These are phyloP conservation scores for Paraplagusia blochii DNA, from an alignment of 2,113 vertebrate species.

Conservation along the genomic window DNA sequence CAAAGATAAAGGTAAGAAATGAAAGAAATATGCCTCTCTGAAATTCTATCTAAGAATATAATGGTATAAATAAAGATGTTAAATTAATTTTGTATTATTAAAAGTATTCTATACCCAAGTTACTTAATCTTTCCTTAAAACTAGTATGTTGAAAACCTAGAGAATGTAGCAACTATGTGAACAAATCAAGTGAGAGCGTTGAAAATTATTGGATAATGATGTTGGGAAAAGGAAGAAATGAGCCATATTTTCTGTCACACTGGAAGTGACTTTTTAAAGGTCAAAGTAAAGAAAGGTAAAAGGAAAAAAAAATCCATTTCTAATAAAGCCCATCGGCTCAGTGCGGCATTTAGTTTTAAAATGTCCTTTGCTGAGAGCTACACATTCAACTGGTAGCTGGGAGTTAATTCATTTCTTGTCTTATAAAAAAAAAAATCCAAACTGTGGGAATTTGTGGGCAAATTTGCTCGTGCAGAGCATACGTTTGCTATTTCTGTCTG, in stretches of 20 bases:
- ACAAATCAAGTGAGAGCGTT: constrained; percentile 10
- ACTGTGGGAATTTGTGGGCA: neutral
- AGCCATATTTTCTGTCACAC: constrained; percentile 15
- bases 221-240: constrained; percentile 8
- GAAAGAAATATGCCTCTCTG: too few relatives aligned
- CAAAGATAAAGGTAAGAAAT: too few relatives aligned
- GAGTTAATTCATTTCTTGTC: constrained; percentile 9
- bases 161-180: neutral
- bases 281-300: constrained; percentile 14
- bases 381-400: neutral
- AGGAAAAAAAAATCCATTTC: constrained; percentile 16
- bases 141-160: too few relatives aligned
- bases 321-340: constrained; percentile 22
- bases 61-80: too few relatives aligned
- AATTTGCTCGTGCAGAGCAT: constrained; percentile 1
- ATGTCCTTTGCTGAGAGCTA: constrained; percentile 8
- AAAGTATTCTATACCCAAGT: too few relatives aligned
- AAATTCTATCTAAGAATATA: too few relatives aligned
- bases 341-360: constrained; percentile 33
- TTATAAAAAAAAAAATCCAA: constrained; percentile 11
- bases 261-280: constrained; percentile 43
- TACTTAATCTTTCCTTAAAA: too few relatives aligned
- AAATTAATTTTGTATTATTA: too few relatives aligned
- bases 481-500: neutral
- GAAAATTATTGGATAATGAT: constrained; percentile 19